Conservation (phyloP, 2,888 invertebrate species). For the Mesoligia furuncula region DNA sequence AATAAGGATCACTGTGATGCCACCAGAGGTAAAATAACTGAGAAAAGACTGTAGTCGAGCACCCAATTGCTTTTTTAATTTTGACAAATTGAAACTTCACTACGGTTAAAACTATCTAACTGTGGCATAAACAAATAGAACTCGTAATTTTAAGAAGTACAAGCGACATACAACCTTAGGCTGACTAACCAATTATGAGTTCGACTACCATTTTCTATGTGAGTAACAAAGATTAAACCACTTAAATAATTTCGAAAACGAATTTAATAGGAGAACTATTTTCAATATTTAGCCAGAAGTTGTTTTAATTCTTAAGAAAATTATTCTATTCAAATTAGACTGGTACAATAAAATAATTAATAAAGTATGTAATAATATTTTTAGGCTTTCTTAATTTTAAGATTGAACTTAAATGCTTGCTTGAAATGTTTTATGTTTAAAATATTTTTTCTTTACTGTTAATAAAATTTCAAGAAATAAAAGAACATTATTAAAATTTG, state of each 20-base stretch:
- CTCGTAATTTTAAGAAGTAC: not conserved
- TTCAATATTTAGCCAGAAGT: not conserved
- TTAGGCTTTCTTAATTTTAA: conserved; percentile 15
- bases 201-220: not conserved
- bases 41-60: not conserved
- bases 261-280: no score
- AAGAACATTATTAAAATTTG: not conserved
- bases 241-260: not conserved
- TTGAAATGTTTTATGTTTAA: not conserved
- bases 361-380: not conserved
- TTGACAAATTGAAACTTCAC: not conserved
- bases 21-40: not conserved
- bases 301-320: not conserved
- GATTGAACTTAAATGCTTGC: conserved; percentile 19
- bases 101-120: not conserved
- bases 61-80: not conserved
- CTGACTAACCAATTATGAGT: not conserved
- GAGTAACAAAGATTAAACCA: not conserved
- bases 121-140: no score
- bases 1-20: not conserved
- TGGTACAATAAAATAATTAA: conserved; percentile 9
- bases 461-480: conserved; percentile 1
- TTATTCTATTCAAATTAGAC: conserved; percentile 21
- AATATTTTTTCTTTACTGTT: not conserved
- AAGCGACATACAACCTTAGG: not conserved